Percentiles rank a stretch among this genome's conserved stretches.
Conservation (phyloP, 2,113 vertebrate species). For the Antechinus stuartii region DNA sequence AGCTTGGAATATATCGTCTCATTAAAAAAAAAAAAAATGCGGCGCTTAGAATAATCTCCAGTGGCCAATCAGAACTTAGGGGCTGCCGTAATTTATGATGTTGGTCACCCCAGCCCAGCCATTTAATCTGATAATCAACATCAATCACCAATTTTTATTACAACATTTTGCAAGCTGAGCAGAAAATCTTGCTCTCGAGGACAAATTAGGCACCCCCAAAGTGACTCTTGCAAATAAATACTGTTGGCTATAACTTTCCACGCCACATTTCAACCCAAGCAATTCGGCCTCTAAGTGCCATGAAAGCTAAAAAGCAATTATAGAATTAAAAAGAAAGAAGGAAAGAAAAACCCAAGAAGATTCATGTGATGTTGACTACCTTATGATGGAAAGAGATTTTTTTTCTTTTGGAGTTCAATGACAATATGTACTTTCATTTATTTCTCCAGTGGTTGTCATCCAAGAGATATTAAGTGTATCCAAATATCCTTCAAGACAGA, state of each 20-base stretch:
- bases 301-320: slow-evolving; percentile 59
- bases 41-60: slow-evolving; percentile 81
- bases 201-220: slow-evolving; percentile 82
- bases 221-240: slow-evolving; percentile 80
- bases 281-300: slow-evolving; percentile 62
- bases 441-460: slow-evolving; percentile 45
- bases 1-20: slow-evolving; percentile 77
- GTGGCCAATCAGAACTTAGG: slow-evolving; percentile 87
- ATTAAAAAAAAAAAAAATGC: slow-evolving; percentile 72
- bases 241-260: slow-evolving; percentile 60
- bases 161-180: slow-evolving; percentile 84
- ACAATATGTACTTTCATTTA: slow-evolving; percentile 63
- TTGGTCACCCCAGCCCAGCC: slow-evolving; percentile 79
- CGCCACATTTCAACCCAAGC: slow-evolving; percentile 59
- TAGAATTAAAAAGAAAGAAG: slow-evolving; percentile 48
- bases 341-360: slow-evolving; percentile 41
- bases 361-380: slow-evolving; percentile 14
- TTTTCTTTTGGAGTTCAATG: slow-evolving; percentile 50
- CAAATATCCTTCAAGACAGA: slow-evolving; percentile 64
- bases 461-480: slow-evolving; percentile 68
- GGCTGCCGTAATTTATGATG: slow-evolving; percentile 80
- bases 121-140: slow-evolving; percentile 86
- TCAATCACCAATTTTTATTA: slow-evolving; percentile 85
- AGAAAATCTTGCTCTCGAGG: slow-evolving; percentile 79
- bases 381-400: slow-evolving; percentile 62